phyloP scores from a whole-genome alignment of 64 coral and sea anemone genomes.

The Astreopora myriophthalma region DNA sequence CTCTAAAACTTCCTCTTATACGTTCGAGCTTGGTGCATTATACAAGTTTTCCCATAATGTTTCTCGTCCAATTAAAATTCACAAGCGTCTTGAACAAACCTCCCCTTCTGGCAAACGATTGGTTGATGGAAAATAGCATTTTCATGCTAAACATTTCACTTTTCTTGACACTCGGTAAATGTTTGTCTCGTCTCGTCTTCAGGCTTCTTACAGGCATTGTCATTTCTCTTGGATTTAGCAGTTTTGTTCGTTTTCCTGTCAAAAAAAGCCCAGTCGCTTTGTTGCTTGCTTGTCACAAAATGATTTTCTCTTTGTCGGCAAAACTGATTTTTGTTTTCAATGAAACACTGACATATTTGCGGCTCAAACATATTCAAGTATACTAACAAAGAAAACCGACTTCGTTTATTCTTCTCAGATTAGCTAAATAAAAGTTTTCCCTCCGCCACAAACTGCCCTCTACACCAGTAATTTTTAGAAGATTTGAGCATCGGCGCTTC shows the following conservation, averaged over 20 bases:
- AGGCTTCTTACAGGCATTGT: constrained; percentile 12
- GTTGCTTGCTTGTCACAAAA: constrained; percentile 31
- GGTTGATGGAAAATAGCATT: constrained; percentile 21
- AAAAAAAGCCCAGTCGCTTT: not conserved
- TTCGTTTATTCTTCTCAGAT: constrained; percentile 3
- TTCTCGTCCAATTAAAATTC: constrained; percentile 50
- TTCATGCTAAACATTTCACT: constrained; percentile 39
- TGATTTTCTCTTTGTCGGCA: constrained; percentile 53
- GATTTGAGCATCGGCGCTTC: not conserved
- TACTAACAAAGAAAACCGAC: constrained; percentile 33
- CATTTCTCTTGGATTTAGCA: constrained; percentile 17
- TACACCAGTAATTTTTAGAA: not conserved
- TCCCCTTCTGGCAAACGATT: not conserved
- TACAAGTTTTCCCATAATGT: not conserved
- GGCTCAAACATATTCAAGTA: constrained; percentile 44
- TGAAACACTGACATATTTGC: constrained; percentile 55
- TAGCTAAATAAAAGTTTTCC: constrained; percentile 4
- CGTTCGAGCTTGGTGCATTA: constrained; percentile 4
- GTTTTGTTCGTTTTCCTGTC: constrained; percentile 37
- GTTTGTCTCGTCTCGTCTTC: constrained; percentile 33
- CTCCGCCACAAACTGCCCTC: not conserved
- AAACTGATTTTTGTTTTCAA: constrained; percentile 43
- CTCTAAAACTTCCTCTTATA: not conserved
- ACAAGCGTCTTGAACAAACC: constrained; percentile 13
- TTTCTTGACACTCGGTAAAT: constrained; percentile 39